Base-by-base conservation (phyloP, 2,888 invertebrate genomes). In the Eledona agricola region DNA sequence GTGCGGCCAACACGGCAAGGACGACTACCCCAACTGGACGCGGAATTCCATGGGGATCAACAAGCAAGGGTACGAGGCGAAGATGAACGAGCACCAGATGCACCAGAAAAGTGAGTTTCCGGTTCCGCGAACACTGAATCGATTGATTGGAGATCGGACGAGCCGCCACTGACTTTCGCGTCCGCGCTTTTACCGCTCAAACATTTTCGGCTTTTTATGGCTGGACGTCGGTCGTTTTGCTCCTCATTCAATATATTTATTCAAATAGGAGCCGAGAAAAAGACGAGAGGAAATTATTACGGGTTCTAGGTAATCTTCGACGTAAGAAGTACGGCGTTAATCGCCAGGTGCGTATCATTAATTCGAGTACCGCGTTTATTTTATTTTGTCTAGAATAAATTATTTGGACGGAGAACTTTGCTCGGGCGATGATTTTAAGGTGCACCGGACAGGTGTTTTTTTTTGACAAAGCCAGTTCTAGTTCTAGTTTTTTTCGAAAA, bases 31-130 rank as follows among this genome's bases (percentile, higher is more conserved):
- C 40, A 77, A 78, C 55, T 80, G 80, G 80, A 74, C 79, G 6
- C 70, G 80, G 47, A 79, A 79, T 60, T 70, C 79, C 4, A 79
- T 80, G 77, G 75, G 74, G 6, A 78, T 78, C 70, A 76, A 75
- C 63, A 80, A 80, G 59, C 79, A 80, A 61, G 79, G 79, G 46
- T 80, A 80, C 71, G 80, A 80, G 74, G 80, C 81, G 46, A 81
- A 81, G 67, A 81, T 81, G 81, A 80, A 78, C 60, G 77, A 77
- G 16, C 75, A 76, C 60, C 80, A 81, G 62, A 75, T 81, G 77
- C 47, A 38, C 23, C 80, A 80, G 62, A 81, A 81, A 77, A 54
- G 54, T 54, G 19, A 49, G 54, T 54, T n/a, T n/a, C n/a, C n/a
- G n/a, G n/a, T n/a, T n/a, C n/a, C n/a, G n/a, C n/a, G n/a, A n/a